phyloP scores from a whole-genome alignment of 2,113 vertebrate species.

The Motacilla alba region DNA sequence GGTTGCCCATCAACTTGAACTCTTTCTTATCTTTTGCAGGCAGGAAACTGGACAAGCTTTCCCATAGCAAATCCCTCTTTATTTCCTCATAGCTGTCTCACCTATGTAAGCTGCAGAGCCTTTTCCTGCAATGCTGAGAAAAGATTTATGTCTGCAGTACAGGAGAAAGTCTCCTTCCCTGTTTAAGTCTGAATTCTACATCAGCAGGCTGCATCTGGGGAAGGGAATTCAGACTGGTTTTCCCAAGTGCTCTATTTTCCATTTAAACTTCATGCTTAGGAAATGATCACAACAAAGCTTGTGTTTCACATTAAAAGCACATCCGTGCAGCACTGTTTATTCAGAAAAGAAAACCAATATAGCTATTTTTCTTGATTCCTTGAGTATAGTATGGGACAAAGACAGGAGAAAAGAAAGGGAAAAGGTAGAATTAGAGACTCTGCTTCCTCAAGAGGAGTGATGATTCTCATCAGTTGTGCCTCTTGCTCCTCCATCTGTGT shows the following conservation, averaged over 20 bases:
- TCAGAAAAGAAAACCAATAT: not conserved
- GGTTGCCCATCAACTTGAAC: not conserved
- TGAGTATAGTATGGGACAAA: not conserved
- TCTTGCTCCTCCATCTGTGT: not conserved
- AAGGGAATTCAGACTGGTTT: not conserved
- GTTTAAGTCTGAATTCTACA: not conserved
- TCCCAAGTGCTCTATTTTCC: not conserved
- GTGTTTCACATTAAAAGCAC: not conserved
- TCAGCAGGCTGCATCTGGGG: not conserved
- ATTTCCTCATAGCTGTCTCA: constrained; percentile 12
- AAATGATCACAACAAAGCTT: not conserved
- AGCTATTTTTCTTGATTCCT: not conserved
- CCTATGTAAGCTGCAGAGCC: not conserved
- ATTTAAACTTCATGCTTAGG: not conserved
- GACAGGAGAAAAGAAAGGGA: not conserved
- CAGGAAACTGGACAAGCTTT: not conserved
- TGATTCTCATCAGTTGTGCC: not conserved
- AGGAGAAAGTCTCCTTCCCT: not conserved
- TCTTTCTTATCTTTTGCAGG: not conserved
- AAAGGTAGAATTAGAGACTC: not conserved
- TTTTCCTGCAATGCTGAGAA: not conserved
- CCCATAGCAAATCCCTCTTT: not conserved
- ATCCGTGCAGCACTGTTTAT: not conserved
- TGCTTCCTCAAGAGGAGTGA: not conserved
- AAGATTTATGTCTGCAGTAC: constrained; percentile 12